phyloP scores from a whole-genome alignment of 2,888 invertebrate species.

The Netelia melanura region DNA sequence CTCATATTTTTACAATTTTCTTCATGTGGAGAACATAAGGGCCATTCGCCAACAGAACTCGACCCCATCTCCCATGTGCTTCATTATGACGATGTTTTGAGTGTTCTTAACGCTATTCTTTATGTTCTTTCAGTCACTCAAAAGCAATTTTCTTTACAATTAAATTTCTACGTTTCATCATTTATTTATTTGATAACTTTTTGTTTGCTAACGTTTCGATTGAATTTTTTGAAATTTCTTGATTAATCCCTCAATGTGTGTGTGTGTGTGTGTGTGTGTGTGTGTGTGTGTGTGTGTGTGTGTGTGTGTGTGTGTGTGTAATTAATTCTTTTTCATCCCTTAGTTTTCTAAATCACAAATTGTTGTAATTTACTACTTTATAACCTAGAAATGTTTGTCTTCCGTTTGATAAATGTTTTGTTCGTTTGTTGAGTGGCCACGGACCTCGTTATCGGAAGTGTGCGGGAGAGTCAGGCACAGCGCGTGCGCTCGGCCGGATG shows the following conservation, averaged over 20 bases:
- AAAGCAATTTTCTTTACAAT: too few relatives aligned
- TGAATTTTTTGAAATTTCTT: background rate
- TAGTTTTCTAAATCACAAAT: background rate
- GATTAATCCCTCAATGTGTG: background rate
- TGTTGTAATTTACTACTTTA: background rate
- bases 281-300: background rate
- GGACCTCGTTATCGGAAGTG: conserved; percentile 39
- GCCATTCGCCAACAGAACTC: too few relatives aligned
- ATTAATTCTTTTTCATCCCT: background rate
- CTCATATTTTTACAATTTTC: too few relatives aligned
- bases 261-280: background rate
- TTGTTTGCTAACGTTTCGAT: background rate
- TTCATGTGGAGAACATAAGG: too few relatives aligned
- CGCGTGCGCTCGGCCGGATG: conserved; percentile 57
- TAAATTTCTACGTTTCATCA: too few relatives aligned
- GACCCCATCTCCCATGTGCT: too few relatives aligned
- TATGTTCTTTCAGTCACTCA: too few relatives aligned
- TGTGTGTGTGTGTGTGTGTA: background rate
- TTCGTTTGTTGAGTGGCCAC: background rate
- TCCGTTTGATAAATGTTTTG: background rate
- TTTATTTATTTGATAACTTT: too few relatives aligned
- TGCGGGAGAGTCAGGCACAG: conserved; percentile 8
- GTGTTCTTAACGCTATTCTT: too few relatives aligned
- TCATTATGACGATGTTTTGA: too few relatives aligned
- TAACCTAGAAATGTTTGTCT: background rate